Evolutionary conservation across 1,140 invertebrate genomes (phyloP).

Genomic region (Leptonema lineaticorne): DNA sequence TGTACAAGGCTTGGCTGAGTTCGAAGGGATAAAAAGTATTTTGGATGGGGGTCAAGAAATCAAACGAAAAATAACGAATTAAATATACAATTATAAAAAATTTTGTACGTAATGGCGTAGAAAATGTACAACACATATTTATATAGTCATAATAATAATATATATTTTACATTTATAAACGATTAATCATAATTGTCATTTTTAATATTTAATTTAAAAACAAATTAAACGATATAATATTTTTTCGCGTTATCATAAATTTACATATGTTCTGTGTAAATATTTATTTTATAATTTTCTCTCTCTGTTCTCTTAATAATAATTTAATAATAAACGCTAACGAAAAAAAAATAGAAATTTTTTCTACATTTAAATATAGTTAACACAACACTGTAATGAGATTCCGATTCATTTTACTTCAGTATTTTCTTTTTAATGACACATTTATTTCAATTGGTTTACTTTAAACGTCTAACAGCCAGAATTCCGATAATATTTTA

Average conservation of each 20-base stretch:
- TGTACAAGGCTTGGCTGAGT: conserved; percentile 8
- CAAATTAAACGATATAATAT: conserved; percentile 5
- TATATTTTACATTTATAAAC: conserved; percentile 12
- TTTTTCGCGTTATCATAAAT: conserved; percentile 4
- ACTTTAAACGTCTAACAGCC: no score
- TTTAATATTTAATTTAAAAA: background rate
- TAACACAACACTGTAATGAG: conserved; percentile 9
- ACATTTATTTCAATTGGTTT: background rate
- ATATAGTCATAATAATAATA: no score
- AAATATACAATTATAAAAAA: background rate
- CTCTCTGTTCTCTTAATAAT: background rate
- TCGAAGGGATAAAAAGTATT: no score
- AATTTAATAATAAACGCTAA: conserved; percentile 3
- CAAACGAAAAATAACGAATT: no score
- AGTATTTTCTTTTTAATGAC: background rate
- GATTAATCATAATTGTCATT: background rate
- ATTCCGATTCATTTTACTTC: background rate
- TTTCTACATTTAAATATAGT: background rate
- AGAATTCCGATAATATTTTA: background rate
- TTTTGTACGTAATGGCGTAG: conserved; percentile 28
- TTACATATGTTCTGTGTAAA: background rate
- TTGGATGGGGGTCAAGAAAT: no score
- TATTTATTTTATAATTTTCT: conserved; percentile 1
- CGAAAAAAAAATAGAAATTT: conserved; percentile 3
- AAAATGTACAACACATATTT: no score